Conservation (phyloP, 2,113 vertebrate species). For the Sinosuthora webbiana region DNA sequence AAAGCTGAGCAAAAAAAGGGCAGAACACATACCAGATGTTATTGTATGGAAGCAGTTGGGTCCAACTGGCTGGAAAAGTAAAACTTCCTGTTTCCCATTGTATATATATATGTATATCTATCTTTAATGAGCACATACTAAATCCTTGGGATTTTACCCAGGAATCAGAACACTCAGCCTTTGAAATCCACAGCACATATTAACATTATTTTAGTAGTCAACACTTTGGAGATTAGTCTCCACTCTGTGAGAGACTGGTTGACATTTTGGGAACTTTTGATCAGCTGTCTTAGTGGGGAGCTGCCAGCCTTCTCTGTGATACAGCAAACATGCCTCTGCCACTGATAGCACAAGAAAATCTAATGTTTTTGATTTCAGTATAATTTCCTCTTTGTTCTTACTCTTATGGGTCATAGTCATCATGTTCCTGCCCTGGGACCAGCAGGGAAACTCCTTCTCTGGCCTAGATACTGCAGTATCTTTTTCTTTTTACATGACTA, state of each 20-base stretch:
- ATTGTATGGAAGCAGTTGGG: neutral
- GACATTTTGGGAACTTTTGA: neutral
- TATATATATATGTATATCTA: neutral
- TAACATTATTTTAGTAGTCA: neutral
- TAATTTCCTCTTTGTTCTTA: neutral
- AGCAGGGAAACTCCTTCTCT: neutral
- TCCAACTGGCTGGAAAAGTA: neutral
- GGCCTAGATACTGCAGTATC: neutral
- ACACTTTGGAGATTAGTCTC: neutral
- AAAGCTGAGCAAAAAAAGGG: neutral
- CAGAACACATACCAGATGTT: neutral
- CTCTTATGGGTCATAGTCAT: neutral
- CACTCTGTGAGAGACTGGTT: neutral
- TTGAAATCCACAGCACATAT: neutral
- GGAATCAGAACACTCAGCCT: neutral
- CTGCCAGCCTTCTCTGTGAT: neutral
- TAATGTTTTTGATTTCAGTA: neutral
- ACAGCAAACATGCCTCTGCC: neutral
- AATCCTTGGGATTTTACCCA: neutral
- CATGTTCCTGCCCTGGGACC: neutral
- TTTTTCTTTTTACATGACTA: neutral
- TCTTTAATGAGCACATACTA: neutral
- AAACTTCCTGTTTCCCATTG: neutral
- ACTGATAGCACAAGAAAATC: neutral
- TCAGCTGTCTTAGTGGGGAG: neutral